phyloP scores from a whole-genome alignment of 2,888 invertebrate genomes.

The Endomychus coccineus region DNA sequence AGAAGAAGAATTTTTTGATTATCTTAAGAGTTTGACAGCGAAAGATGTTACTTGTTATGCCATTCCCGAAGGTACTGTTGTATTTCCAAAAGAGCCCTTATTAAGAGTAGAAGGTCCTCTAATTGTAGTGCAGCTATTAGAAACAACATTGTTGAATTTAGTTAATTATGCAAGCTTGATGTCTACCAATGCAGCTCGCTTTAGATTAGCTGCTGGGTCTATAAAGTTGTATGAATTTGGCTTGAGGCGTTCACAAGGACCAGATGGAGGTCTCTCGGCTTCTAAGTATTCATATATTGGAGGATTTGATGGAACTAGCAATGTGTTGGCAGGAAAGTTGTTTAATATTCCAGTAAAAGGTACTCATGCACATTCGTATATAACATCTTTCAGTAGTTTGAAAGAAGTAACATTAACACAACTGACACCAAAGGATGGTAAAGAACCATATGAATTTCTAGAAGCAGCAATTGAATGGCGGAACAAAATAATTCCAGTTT shows the following conservation, averaged over 20 bases:
- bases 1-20: conserved; percentile 85
- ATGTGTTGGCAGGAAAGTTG: conserved; percentile 94
- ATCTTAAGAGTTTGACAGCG: conserved; percentile 72
- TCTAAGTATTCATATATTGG: conserved; percentile 94
- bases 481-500: conserved; percentile 54
- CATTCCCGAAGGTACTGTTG: conserved; percentile 91
- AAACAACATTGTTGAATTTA: conserved; percentile 91
- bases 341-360: conserved; percentile 95
- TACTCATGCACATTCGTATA: conserved; percentile 96
- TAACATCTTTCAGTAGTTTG: conserved; percentile 77
- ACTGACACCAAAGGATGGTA: conserved; percentile 31
- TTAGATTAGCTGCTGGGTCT: conserved; percentile 89
- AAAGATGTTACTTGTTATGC: conserved; percentile 81
- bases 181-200: conserved; percentile 95
- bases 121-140: conserved; percentile 88
- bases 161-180: conserved; percentile 96
- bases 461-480: conserved; percentile 63
- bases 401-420: conserved; percentile 49
- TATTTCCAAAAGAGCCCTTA: conserved; percentile 92
- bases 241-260: conserved; percentile 94
- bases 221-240: conserved; percentile 93
- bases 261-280: conserved; percentile 94
- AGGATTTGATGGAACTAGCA: conserved; percentile 98
- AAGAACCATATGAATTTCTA: conserved; percentile 52
- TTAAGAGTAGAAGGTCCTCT: conserved; percentile 91